Base-by-base conservation (phyloP, 2,888 invertebrate genomes). In the Mythimna lalbum region DNA sequence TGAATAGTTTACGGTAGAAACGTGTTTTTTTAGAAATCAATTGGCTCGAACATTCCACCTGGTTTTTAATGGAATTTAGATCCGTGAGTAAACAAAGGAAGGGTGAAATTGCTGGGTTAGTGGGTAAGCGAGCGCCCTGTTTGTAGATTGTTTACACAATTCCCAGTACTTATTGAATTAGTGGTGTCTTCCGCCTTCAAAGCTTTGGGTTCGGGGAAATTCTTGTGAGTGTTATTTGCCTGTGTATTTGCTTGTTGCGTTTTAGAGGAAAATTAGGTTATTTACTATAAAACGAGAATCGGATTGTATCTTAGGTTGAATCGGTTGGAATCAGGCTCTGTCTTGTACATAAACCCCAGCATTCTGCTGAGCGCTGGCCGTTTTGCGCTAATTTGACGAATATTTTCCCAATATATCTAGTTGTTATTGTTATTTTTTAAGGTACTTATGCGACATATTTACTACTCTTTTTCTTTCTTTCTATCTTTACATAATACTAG, bases 1-100 rank as follows among this genome's bases (percentile, higher is more conserved):
- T 56, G 2, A 66, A 78, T 63, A 57, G 56, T 71, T 66, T 7
- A 27, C n/a, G 39, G 17, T 61, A 70, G 56, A 53, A 77, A 77
- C 33, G 62, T 17, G 43, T 39, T 57, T 33, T 78, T 81, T 76
- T 17, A n/a, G 43, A 33, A 70, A 81, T 60, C 65, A 66, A 77
- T 78, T 52, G 47, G 31, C 14, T 50, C 9, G 50, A 52, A 56
- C 39, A 63, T 65, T 65, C 47, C 21, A 36, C 36, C n/a, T 53
- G 33, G 43, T 57, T 69, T 56, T 57, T 61, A 36, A 6, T 47
- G 50, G 61, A 55, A 55, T 76, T 68, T 47, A 47, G 27, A 59
- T 33, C 52, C 12, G 23, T 47, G 2, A 6, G 49, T 76, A 60
- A 65, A 77, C 65, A 63, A 61, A 52, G 36, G 39, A 56, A 31